Evolutionary conservation across 2,888 invertebrate genomes (phyloP), one percentile per base, ranked within the genome.

Genomic region (Schizotus pectinicornis): DNA sequence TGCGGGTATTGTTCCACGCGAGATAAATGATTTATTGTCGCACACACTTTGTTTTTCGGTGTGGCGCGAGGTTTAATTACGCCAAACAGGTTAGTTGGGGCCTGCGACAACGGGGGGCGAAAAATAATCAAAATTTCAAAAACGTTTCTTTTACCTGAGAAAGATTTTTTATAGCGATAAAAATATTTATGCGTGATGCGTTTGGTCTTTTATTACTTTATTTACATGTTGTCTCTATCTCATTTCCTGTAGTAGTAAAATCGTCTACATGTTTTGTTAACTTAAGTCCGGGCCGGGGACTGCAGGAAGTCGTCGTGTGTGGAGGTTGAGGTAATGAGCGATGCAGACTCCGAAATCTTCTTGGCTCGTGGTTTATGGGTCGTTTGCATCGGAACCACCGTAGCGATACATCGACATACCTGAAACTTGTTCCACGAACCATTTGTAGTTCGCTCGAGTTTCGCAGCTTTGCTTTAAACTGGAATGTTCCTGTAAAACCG

Each of bases 191-290:
- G 74, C 75, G 72, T 69, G 68, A 71, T 72, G 74, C 71, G 74
- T 74, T 73, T 70, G 63, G 69, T 68, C 68, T 73, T 75, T 74
- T 75, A 75, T 74, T 74, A 66, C 72, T 73, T 74, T 73, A 73
- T 74, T 73, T 75, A 74, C 69, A 70, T 73, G 72, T 67, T 63
- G 67, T 67, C 62, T 71, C 69, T 68, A 68, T 72, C 71, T 73
- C 70, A 72, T 73, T 75, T 75, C 74, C 75, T 72, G 71, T 69
- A 74, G 72, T 70, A 71, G 68, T 75, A 74, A 75, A 74, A 72
- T 70, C 63, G 65, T 68, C 68, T 67, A 73, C 71, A 71, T 72
- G 71, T 65, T 67, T 65, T 67, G 70, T 69, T 68, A 70, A 71
- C 68, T 70, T 68, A 70, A 66, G 53, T 22, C 39, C 45, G 45